Conservation (phyloP, 2,113 vertebrate species). For the Elephas maximus region DNA sequence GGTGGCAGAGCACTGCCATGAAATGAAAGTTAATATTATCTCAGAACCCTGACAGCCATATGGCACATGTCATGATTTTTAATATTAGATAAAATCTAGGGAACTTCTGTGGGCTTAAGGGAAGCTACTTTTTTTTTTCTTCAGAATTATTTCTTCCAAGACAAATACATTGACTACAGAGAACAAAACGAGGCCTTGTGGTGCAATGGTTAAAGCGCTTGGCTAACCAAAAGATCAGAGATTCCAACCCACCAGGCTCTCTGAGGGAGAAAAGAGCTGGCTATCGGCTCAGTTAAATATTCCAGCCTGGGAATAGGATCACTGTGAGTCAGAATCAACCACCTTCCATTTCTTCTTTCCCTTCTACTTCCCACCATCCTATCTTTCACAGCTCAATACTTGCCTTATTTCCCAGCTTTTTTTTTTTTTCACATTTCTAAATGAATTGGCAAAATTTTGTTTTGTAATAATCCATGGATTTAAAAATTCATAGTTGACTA, state of each 20-base stretch:
- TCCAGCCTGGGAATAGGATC: neutral
- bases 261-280: neutral
- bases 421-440: conserved; percentile 42
- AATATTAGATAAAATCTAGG: conserved; percentile 70
- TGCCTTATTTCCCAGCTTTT: neutral
- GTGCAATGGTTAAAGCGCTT: too few species aligned
- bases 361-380: neutral
- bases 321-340: neutral
- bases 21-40: conserved; percentile 69
- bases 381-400: neutral
- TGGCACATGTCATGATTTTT: conserved; percentile 71
- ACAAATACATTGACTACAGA: conserved; percentile 34
- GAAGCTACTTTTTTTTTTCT: neutral
- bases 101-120: neutral
- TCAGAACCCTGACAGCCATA: conserved; percentile 46
- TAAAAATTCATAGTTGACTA: conserved; percentile 63
- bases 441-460: conserved; percentile 40
- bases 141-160: conserved; percentile 45
- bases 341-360: neutral
- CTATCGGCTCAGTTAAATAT: neutral
- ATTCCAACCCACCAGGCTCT: neutral
- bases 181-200: neutral
- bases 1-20: neutral
- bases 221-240: neutral
- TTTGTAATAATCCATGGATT: conserved; percentile 65